A percentile compares a stretch with the other conserved stretches of the same genome.
These are phyloP conservation scores for Ranitomeya variabilis DNA, from an alignment of 2,113 vertebrate genomes.

Conservation along the genomic window DNA sequence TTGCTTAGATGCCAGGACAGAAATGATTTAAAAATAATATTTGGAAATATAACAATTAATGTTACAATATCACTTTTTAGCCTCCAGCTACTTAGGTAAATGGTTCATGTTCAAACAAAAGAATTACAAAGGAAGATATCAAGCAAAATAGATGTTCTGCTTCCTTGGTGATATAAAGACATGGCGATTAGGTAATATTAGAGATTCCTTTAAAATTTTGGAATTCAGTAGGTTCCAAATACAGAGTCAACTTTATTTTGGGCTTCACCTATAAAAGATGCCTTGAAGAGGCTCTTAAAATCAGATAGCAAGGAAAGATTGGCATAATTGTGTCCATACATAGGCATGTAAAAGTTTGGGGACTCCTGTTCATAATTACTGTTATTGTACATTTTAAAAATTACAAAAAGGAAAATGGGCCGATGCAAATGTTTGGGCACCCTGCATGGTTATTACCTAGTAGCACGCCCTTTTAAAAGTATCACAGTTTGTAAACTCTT, in stretches of 20 bases:
- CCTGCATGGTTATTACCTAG: too few relatives aligned
- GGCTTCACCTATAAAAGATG: too few relatives aligned
- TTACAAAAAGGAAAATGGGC: too few relatives aligned
- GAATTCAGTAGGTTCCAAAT: neutral
- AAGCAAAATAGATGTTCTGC: neutral
- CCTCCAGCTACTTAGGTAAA: neutral
- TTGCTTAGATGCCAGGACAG: neutral
- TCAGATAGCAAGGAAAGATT: too few relatives aligned
- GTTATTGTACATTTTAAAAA: too few relatives aligned
- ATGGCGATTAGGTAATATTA: neutral
- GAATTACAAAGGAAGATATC: neutral
- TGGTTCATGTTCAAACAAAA: neutral
- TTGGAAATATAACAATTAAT: conserved; percentile 6
- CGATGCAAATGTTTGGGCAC: too few relatives aligned
- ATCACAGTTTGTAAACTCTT: too few relatives aligned
- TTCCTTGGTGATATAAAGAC: neutral
- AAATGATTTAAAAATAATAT: neutral
- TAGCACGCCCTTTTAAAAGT: too few relatives aligned
- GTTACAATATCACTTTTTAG: neutral
- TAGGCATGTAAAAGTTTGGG: too few relatives aligned
- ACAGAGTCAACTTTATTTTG: neutral
- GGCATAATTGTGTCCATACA: too few relatives aligned
- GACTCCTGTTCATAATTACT: too few relatives aligned
- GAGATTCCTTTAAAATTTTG: neutral
- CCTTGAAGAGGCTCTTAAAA: too few relatives aligned